A percentile compares a stretch with the other conserved stretches of the same genome.
phyloP scores from a whole-genome alignment of 2,113 vertebrate genomes.

The Embiotoca jacksoni region DNA sequence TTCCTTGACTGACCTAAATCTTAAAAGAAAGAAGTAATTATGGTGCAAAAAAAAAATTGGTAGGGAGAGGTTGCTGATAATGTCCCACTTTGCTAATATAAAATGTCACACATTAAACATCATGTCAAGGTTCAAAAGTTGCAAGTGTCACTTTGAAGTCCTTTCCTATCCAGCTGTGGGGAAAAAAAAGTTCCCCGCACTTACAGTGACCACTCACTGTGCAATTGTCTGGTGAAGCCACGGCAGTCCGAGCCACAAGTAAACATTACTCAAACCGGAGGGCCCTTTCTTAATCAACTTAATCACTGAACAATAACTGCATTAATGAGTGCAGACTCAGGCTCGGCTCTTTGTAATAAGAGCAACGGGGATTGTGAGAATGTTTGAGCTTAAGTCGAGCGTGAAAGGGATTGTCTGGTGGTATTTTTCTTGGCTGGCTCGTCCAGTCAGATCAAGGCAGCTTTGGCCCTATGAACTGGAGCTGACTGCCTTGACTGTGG shows the following conservation, averaged over 20 bases:
- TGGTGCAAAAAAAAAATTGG: constrained; percentile 32
- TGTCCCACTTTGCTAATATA: constrained; percentile 7
- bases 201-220: not conserved
- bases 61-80: not conserved
- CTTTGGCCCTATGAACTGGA: constrained; percentile 48
- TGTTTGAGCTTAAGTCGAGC: constrained; percentile 76
- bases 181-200: not conserved
- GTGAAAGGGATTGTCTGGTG: constrained; percentile 78
- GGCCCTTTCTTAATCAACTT: constrained; percentile 64
- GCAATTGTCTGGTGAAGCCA: not conserved
- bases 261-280: constrained; percentile 34
- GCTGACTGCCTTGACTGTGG: constrained; percentile 46
- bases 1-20: constrained; percentile 73
- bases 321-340: constrained; percentile 74
- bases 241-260: constrained; percentile 19
- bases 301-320: constrained; percentile 77
- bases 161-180: not conserved
- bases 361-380: constrained; percentile 62
- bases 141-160: not conserved
- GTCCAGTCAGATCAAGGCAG: constrained; percentile 72
- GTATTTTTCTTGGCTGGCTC: constrained; percentile 78
- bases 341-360: constrained; percentile 68
- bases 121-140: constrained; percentile 17
- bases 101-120: constrained; percentile 1
- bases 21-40: constrained; percentile 59